Evolutionary conservation across 2,797 vertebrate genomes (phyloP).

Genomic region (Sebastes kiyomatsui): DNA sequence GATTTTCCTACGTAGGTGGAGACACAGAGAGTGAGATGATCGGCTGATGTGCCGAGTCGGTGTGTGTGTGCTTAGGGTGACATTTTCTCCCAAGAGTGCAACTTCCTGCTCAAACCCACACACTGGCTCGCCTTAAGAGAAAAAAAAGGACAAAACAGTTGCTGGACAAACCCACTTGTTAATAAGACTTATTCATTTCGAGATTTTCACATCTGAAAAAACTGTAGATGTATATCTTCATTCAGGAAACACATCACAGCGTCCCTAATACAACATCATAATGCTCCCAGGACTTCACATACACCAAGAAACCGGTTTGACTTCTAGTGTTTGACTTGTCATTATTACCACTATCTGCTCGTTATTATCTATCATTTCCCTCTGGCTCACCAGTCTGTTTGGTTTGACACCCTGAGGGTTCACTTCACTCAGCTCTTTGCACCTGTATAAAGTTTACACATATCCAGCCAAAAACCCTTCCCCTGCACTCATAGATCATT

Average conservation of each 20-base stretch:
- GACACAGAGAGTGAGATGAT: slow-evolving; percentile 67
- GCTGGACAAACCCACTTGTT: slow-evolving; percentile 61
- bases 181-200: slow-evolving; percentile 5
- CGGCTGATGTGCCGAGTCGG: slow-evolving; percentile 68
- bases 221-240: not conserved
- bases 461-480: slow-evolving; percentile 3
- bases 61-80: slow-evolving; percentile 61
- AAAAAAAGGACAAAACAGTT: slow-evolving; percentile 31
- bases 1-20: slow-evolving; percentile 98
- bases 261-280: not conserved
- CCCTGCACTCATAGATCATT: not conserved
- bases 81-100: slow-evolving; percentile 85
- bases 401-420: slow-evolving; percentile 58
- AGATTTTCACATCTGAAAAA: not conserved
- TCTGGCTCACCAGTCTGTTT: slow-evolving; percentile 40
- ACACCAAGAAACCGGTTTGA: slow-evolving; percentile 52
- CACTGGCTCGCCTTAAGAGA: slow-evolving; percentile 55
- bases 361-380: slow-evolving; percentile 37
- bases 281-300: not conserved
- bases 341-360: slow-evolving; percentile 46
- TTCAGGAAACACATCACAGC: not conserved
- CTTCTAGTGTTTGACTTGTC: slow-evolving; percentile 56
- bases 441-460: slow-evolving; percentile 38
- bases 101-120: slow-evolving; percentile 92
- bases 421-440: slow-evolving; percentile 31